Base-by-base conservation (phyloP, 2,113 vertebrate genomes). In the Lycaon pictus region DNA sequence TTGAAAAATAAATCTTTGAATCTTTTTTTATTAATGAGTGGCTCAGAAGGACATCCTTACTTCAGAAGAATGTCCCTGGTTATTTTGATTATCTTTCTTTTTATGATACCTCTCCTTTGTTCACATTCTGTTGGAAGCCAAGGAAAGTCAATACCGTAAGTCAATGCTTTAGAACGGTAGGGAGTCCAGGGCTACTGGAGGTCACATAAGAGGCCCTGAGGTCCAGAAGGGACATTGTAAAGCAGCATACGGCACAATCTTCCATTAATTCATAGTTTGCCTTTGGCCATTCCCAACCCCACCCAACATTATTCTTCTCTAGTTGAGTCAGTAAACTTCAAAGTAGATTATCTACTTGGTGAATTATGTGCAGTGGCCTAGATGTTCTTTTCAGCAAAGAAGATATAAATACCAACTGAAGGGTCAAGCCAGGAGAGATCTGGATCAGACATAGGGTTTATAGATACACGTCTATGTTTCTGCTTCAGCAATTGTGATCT, bases 1-100 rank as follows among this genome's bases (percentile, higher is more conserved):
- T 25, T 96, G 85, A 96, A 95, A 97, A 97, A 89, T 43, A 92
- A 94, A 79, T 74, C 51, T 90, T 97, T 94, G 67, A 90, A 79
- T 90, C n/a, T 88, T 96, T 90, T 93, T 93, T 58, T 92, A 67
- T 95, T 94, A 90, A 96, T 84, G 43, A 94, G 25, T 91, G 53
- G n/a, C 72, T 97, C 43, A 88, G 91, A 96, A 83, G 82, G 62
- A 81, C 37, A 55, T 12, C 1, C 25, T 62, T 95, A 22, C 51
- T 93, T 74, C 77, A 93, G 79, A 95, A 86, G 35, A 88, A 82
- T 74, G n/a, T 87, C 37, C 8, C 77, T 71, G 23, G 72, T 89
- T 92, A 48, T 92, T 97, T 96, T 96, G 74, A 97, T 97, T 90
- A 67, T 87, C 74, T 95, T 74, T 58, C 69, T 84, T 91, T 93